Percentiles rank a stretch among this genome's conserved stretches.
Conservation (phyloP, 1,140 invertebrate species). For the Cecropterus lyciades region DNA sequence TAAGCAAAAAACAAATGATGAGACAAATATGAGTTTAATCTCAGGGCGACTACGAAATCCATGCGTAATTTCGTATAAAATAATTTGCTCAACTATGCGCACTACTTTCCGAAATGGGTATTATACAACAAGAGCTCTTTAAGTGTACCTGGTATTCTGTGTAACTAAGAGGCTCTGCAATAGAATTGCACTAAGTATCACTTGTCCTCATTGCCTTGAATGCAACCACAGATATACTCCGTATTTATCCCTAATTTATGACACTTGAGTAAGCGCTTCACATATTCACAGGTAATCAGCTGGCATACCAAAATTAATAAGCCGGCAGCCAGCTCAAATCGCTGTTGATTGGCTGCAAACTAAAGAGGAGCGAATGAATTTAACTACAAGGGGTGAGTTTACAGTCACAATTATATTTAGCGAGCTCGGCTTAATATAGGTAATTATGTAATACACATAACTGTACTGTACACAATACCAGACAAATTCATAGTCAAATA, state of each 20-base stretch:
- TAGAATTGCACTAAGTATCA: constrained; percentile 47
- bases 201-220: constrained; percentile 53
- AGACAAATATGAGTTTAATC: too few species aligned
- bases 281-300: constrained; percentile 79
- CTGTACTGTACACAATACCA: constrained; percentile 8
- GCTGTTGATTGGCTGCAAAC: constrained; percentile 65
- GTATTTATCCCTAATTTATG: constrained; percentile 59
- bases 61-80: too few species aligned
- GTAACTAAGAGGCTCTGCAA: constrained; percentile 60
- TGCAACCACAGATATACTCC: constrained; percentile 47
- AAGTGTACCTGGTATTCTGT: constrained; percentile 48
- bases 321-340: constrained; percentile 64
- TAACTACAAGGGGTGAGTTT: constrained; percentile 77
- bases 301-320: constrained; percentile 78
- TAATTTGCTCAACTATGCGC: too few species aligned
- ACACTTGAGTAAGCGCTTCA: constrained; percentile 69
- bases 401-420: constrained; percentile 29
- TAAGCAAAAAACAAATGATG: too few species aligned
- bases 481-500: constrained; percentile 10
- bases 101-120: background rate
- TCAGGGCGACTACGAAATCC: too few species aligned
- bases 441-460: constrained; percentile 27
- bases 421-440: constrained; percentile 11
- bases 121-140: too few species aligned
- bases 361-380: constrained; percentile 80